Evolutionary conservation across 2,113 vertebrate species (phyloP), one percentile per base, ranked within the genome.

Genomic region (Rhadina sibilatrix): DNA sequence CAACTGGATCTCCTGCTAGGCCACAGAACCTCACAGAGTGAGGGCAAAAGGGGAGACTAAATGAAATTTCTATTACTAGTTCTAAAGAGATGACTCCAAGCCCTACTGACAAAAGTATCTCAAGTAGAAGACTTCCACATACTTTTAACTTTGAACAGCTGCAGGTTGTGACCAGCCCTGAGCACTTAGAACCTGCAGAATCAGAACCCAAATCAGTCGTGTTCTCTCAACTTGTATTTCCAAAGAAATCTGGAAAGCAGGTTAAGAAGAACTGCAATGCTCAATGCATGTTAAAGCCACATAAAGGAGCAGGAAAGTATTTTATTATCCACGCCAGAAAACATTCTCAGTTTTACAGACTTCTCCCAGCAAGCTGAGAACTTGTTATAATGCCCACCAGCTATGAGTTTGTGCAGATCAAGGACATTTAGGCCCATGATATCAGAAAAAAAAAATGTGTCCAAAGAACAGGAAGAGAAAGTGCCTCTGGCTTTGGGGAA

Each of bases 261-360:
- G 68, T 95, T 87, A 78, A 70, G 59, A 79, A n/a, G 54, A 91
- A 91, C 83, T 89, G 82, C 89, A 87, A 90, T 14, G 53, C 12
- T 74, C 60, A 69, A 44, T 4, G 12, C n/a, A 21, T 85, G 92
- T 90, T 94, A 95, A 90, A 94, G 49, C 21, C 56, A 68, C 53
- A 88, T 71, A 83, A 94, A 87, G 68, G 74, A 90, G 49, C 40
- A 86, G 33, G 52, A 72, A 91, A 59, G 63, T 42, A 75, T 85
- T 96, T 96, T 81, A 91, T 83, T 94, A 80, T 63, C 92, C 60
- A 91, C 81, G 63, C 17, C 3, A 25, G 68, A 96, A 85, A 96
- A 60, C 89, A 84, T 31, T 85, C 49, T 92, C 77, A 75, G 72
- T 91, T 96, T 96, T 94, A 96, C 66, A 95, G 83, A 95, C 78